These are phyloP conservation scores for Euproctis similis DNA, from an alignment of 2,888 invertebrate genomes.

Conservation along the genomic window DNA sequence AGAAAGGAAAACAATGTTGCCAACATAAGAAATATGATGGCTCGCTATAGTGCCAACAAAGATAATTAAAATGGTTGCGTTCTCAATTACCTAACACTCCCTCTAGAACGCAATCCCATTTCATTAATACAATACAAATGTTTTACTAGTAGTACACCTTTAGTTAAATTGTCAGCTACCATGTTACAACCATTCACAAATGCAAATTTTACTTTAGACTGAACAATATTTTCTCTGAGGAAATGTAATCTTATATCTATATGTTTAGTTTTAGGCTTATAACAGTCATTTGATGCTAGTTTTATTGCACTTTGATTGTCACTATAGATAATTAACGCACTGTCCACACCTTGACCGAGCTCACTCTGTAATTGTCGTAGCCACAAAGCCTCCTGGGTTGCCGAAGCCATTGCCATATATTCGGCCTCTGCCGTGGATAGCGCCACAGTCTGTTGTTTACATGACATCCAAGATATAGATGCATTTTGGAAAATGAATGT, in stretches of 20 bases:
- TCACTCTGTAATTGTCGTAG: conserved; percentile 14
- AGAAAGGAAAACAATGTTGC: too few relatives aligned
- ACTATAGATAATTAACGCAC: conserved; percentile 10
- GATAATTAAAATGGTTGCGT: too few relatives aligned
- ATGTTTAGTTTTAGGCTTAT: conserved; percentile 18
- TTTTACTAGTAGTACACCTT: too few relatives aligned
- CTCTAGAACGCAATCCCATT: too few relatives aligned
- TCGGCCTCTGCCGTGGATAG: conserved; percentile 18
- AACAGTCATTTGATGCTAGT: conserved; percentile 16
- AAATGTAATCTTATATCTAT: conserved; percentile 15
- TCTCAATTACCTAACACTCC: too few relatives aligned
- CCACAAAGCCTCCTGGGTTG: conserved; percentile 16
- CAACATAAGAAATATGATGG: too few relatives aligned
- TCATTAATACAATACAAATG: too few relatives aligned
- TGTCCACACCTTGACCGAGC: conserved; percentile 11
- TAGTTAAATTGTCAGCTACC: too few relatives aligned
- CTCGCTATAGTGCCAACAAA: too few relatives aligned
- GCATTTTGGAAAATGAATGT: conserved; percentile 20
- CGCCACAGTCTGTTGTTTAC: conserved; percentile 17
- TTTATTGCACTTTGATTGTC: conserved; percentile 23
- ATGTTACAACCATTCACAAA: conserved; percentile 15
- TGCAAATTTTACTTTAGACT: conserved; percentile 9
- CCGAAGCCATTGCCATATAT: conserved; percentile 15
- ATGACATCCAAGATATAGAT: conserved; percentile 18
- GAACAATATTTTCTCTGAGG: conserved; percentile 11